These are phyloP conservation scores for Megaceryle alcyon DNA, from an alignment of 2,797 vertebrate genomes.

Conservation along the genomic window DNA sequence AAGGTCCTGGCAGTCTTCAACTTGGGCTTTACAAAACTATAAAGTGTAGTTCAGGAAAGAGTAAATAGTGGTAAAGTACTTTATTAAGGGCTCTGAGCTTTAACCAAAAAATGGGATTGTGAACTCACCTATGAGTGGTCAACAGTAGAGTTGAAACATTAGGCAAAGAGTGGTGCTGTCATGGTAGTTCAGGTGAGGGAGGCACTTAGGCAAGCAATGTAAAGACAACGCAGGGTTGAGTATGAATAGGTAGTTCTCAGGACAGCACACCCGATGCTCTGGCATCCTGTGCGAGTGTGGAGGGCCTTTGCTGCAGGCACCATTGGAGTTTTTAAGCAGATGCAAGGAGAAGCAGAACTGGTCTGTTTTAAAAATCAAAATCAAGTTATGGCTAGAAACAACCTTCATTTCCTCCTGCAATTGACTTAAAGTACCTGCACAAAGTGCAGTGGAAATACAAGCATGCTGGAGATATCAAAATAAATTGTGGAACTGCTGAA, in stretches of 20 bases:
- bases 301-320: neutral
- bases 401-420: neutral
- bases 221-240: accelerated
- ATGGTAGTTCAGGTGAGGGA: neutral
- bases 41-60: neutral
- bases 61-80: neutral
- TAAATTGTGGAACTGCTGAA: neutral
- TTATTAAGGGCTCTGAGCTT: neutral
- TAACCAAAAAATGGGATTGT: neutral
- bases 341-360: neutral
- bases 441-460: neutral
- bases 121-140: accelerated
- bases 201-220: neutral
- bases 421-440: neutral
- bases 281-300: accelerated
- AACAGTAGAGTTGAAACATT: neutral
- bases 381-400: neutral
- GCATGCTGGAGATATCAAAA: neutral
- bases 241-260: neutral
- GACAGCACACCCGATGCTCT: neutral
- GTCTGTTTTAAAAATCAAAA: neutral
- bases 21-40: neutral
- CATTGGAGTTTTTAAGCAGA: neutral
- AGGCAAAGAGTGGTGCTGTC: neutral
- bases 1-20: neutral